Evolutionary conservation across 2,113 vertebrate species (phyloP), one percentile per base, ranked within the genome.

Genomic region (Hyperoodon ampullatus): DNA sequence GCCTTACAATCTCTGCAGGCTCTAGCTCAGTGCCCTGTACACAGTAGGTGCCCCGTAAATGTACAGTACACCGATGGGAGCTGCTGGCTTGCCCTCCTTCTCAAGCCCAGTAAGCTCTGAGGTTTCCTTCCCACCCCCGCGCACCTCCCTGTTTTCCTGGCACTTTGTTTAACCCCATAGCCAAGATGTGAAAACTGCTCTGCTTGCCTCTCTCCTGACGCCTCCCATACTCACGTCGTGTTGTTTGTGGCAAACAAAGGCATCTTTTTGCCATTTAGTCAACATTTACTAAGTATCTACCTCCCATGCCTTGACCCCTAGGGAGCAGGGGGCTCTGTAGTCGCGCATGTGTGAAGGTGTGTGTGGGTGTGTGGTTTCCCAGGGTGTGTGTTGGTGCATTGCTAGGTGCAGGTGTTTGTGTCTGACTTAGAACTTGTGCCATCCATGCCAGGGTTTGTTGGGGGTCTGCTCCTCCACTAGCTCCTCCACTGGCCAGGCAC

Each of bases 221-320:
- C 85, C 30, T 88, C 88, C 53, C 39, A 26, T n/a, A 61, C 53
- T 66, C 74, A 77, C 60, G 71, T 85, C 60, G 1, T 71, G 63
- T 65, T 84, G 42, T 90, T 96, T 63, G 28, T 60, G 82, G 71
- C 88, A 95, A 93, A 95, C 71, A 82, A 50, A 84, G 63, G 55
- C 80, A 81, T 92, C 88, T 87, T 92, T 85, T 88, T 65, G 11
- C 42, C 75, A 9, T 28, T 35, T 12, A 50, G 68, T 74, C 44
- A 47, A 21, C 89, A 39, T 93, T 82, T 68, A 26, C 91, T 33
- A 42, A 84, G 66, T 23, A 58, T 58, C 21, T 58, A 24, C 26
- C 65, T 33, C 18, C 47, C 4, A 0, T 33, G 21, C 30, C 0
- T 18, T 2, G 6, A 47, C 44, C 65, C 55, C 65, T 28, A 24